Percentiles rank a stretch among this genome's conserved stretches.
phyloP scores from a whole-genome alignment of 2,888 invertebrate genomes.

The Ligdia adustata region DNA sequence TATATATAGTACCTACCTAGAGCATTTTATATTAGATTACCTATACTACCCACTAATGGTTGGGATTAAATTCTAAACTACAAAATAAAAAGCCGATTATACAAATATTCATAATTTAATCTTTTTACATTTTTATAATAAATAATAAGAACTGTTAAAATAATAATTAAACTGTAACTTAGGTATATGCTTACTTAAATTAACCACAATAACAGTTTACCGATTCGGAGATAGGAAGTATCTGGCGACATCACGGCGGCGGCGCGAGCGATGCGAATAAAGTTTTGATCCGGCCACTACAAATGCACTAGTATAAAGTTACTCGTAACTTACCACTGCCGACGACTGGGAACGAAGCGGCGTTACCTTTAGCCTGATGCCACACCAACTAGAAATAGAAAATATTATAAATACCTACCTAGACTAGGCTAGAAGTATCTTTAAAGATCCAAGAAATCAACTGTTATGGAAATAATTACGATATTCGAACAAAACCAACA shows the following conservation, averaged over 20 bases:
- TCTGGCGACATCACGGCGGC: conserved; percentile 17
- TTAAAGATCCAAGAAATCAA: too few species aligned
- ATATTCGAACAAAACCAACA: too few species aligned
- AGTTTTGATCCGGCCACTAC: conserved; percentile 50
- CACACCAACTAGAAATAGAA: conserved; percentile 70
- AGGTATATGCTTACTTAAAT: conserved; percentile 24
- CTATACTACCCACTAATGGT: too few species aligned
- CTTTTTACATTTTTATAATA: conserved; percentile 54
- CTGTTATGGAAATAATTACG: too few species aligned
- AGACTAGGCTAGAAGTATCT: too few species aligned
- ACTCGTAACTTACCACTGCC: conserved; percentile 74
- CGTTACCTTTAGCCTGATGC: conserved; percentile 28
- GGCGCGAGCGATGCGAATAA: conserved; percentile 5
- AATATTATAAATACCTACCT: conserved; percentile 6
- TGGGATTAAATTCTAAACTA: too few species aligned
- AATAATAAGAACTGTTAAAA: conserved; percentile 21
- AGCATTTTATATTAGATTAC: too few species aligned
- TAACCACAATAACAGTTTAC: conserved; percentile 51
- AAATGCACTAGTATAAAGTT: conserved; percentile 69
- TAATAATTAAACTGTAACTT: conserved; percentile 15
- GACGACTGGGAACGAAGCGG: conserved; percentile 29
- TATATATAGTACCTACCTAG: too few species aligned
- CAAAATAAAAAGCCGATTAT: conserved; percentile 60
- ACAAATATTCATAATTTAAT: conserved; percentile 46
- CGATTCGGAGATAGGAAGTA: conserved; percentile 24